Base-by-base conservation (phyloP, 30 jellyfish, hydroid and myxozoan genomes). In the Sanderia malayensis region DNA sequence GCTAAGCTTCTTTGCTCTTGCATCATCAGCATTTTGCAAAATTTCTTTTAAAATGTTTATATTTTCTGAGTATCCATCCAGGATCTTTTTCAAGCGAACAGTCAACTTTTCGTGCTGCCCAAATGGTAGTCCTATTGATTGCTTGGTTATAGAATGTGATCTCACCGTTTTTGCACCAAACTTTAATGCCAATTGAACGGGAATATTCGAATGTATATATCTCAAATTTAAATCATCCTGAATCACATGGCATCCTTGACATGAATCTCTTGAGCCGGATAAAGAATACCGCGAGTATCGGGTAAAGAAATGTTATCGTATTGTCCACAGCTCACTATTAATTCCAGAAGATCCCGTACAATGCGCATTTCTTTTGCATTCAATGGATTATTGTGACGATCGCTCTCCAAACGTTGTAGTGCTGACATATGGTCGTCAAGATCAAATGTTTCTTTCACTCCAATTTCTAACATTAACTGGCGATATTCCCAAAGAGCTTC, bases 11-110 rank as follows among this genome's bases (percentile, higher is more conserved):
- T 85, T 83, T 28, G 95, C 95, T 21, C 76, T 71, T 15, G 95
- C 88, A 31, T 83, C 95, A 37, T 83, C 95, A 17, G 95, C 95
- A 73, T 83, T 83, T 45, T 83, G 95, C 55, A 83, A 44, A 11
- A 83, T 46, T 44, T 83, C 95, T 9, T 83, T 41, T n/a, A 81
- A 25, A 19, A 83, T 70, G 10, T 72, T 76, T 25, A 57, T 30
- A 1, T 52, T 55, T 21, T 52, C 52, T 23, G 74, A 28, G 61
- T 83, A 83, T 23, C 95, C 89, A 23, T 60, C 79, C 57, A 83
- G 46, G 24, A 83, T 76, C 29, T 83, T 83, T 64, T 46, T 83
- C 52, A 83, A 20, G 17, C 95, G 77, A 9, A 75, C 71, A 20
- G 90, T 34, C 2, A 83, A 52, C 8, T 65, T 58, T 57, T 83